Base-by-base conservation (phyloP, 2,888 invertebrate species). In the Morpho achilles region DNA sequence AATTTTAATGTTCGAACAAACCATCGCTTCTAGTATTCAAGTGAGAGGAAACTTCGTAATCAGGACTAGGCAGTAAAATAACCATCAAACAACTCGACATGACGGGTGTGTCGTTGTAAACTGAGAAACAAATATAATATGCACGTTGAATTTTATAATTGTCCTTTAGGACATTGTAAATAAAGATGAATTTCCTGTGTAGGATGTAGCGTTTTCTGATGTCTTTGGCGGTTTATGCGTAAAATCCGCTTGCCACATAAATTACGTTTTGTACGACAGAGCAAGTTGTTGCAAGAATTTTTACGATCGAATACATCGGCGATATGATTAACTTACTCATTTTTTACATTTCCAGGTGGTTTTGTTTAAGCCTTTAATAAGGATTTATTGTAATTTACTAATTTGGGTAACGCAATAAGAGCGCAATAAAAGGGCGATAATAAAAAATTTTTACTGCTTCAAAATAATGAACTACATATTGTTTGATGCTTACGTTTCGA, bases 61-160 rank as follows among this genome's bases (percentile, higher is more conserved):
- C 89, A 87, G 83, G 82, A 81, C 80, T 76, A 73, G 79, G 84
- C 76, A 75, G 81, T 90, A 89, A 89, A 90, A 89, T 78, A 85
- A 80, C 87, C 87, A 87, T 90, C 84, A 89, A 88, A 84, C 77
- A 77, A 79, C 77, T 80, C 76, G 71, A 63, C 60, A 62, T 76
- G 80, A 84, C 76, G 79, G 80, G 74, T 78, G 77, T 77, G 75
- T 77, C 77, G 78, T 67, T 76, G 73, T 81, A 77, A 71, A 80
- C 80, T 73, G 70, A 61, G 64, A 59, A 67, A 69, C 69, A 72
- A 68, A 47, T 53, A 64, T 64, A 53, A 53, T 53, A 41, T 62
- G 23, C 46, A 39, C 10, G 41, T 43, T 64, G 65, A 32, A 48
- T 47, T 7, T 7, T 0, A 40, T 7, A 40, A 40, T 45, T 50